Conservation (phyloP, 2,113 vertebrate species). For the Australoheros scitulus region DNA sequence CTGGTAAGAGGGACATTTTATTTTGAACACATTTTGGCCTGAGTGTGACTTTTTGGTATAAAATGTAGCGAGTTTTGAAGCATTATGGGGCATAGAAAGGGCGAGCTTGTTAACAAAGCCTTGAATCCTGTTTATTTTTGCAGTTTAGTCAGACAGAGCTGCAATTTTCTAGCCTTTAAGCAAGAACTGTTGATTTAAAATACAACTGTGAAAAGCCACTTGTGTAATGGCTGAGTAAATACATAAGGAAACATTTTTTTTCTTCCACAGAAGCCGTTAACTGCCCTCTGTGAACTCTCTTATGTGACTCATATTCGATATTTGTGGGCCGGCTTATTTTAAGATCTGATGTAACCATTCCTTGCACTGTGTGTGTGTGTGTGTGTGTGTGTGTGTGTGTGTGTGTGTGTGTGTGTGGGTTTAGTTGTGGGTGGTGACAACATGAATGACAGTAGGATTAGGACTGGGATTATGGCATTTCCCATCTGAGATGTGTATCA, state of each 20-base stretch:
- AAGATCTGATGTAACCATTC: constrained; percentile 38
- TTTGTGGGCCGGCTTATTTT: constrained; percentile 31
- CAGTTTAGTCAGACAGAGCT: neutral
- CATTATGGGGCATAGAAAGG: neutral
- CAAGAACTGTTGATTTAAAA: neutral
- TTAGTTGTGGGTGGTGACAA: constrained; percentile 28
- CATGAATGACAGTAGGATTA: constrained; percentile 35
- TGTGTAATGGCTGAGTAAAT: neutral
- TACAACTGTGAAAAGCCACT: neutral
- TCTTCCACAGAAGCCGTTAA: neutral
- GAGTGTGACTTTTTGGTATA: neutral
- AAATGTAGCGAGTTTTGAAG: neutral
- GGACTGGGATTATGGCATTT: constrained; percentile 26
- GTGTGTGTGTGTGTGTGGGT: neutral
- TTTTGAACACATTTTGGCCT: neutral
- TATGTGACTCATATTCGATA: constrained; percentile 41
- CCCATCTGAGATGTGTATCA: constrained; percentile 12
- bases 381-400: neutral
- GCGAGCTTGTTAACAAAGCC: neutral
- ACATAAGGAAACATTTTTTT: neutral
- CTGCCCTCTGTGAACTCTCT: neutral
- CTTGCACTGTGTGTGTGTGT: neutral
- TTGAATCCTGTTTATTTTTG: neutral
- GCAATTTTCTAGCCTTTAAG: neutral
- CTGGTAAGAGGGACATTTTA: neutral